Base-by-base conservation (phyloP, 2,797 vertebrate genomes). In the Channallabes apus region DNA sequence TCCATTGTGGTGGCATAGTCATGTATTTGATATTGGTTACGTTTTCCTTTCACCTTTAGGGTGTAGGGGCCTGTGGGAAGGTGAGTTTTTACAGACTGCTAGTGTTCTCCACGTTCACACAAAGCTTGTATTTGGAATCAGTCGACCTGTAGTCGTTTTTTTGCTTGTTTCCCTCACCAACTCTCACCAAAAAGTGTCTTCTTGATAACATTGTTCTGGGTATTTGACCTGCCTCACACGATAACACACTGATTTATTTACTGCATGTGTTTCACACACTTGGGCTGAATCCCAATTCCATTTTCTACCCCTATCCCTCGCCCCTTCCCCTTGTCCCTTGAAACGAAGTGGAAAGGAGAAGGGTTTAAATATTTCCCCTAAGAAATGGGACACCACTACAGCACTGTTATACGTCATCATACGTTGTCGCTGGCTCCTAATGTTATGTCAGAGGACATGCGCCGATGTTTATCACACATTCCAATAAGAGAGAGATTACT, bases 71-170 rank as follows among this genome's bases (percentile, higher is more conserved):
- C 90, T 65, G 89, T 90, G 92, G 90, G 91, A 92, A 94, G 95
- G 94, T 95, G 94, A 95, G 95, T 95, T 75, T 1, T 88, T 82
- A 84, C 76, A 91, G 87, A 91, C 90, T 90, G 92, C 92, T 90
- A 90, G 89, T 85, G 90, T 85, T 65, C 11, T 51, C 41, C 64
- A 88, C 85, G 81, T 78, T 86, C 82, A 85, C 72, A 41, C 83
- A 90, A 85, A 90, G 80, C 82, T 90, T 86, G 83, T 80, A 80
- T 86, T 79, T 87, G 69, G 59, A 32, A 71, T 80, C 51, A 46
- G 68, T 80, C 82, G 83, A 46, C 32, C 59, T 80, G 35, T 59
- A 17, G n/a, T 6, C 2, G 46, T 46, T 80, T 78, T 71, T 80
- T 46, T 85, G 78, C 27, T 86, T 88, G 69, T 72, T 29, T 78